A percentile compares a stretch with the other conserved stretches of the same genome.
These are phyloP conservation scores for Ardeotis arabs DNA, from an alignment of 2,113 vertebrate species.

Conservation along the genomic window DNA sequence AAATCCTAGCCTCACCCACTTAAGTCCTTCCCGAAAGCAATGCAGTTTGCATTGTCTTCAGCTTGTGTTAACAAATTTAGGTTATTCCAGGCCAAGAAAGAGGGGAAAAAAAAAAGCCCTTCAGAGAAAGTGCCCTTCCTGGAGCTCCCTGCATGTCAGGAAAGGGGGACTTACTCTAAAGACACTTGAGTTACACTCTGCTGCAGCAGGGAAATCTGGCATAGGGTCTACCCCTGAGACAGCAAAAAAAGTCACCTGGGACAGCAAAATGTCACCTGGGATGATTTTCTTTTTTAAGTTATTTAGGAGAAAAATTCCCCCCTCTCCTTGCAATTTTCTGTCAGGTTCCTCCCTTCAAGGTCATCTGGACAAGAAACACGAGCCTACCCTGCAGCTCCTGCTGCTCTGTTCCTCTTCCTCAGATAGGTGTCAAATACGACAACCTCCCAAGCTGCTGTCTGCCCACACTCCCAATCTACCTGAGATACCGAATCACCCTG, in stretches of 20 bases:
- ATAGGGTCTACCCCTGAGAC: not conserved
- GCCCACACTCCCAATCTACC: not conserved
- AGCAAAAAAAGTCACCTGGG: accelerated
- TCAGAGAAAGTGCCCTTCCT: not conserved
- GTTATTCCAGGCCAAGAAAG: not conserved
- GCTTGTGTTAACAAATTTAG: not conserved
- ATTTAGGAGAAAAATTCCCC: not conserved
- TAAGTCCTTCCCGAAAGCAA: not conserved
- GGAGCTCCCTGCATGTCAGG: not conserved
- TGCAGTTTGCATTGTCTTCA: not conserved
- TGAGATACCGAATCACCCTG: not conserved
- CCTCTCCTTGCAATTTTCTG: not conserved
- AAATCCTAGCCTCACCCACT: not conserved
- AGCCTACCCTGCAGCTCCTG: not conserved
- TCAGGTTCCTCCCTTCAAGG: not conserved
- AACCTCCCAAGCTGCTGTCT: not conserved
- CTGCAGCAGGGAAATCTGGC: not conserved
- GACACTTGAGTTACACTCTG: not conserved
- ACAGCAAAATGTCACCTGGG: accelerated
- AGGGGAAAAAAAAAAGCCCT: accelerated
- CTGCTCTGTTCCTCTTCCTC: not conserved
- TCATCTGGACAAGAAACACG: not conserved
- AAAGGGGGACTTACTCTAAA: not conserved
- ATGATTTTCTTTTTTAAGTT: not conserved
- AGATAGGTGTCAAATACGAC: not conserved